Percentiles rank a stretch among this genome's conserved stretches.
Evolutionary conservation across 2,888 invertebrate genomes (phyloP).

Genomic region (Epinotia nisella): DNA sequence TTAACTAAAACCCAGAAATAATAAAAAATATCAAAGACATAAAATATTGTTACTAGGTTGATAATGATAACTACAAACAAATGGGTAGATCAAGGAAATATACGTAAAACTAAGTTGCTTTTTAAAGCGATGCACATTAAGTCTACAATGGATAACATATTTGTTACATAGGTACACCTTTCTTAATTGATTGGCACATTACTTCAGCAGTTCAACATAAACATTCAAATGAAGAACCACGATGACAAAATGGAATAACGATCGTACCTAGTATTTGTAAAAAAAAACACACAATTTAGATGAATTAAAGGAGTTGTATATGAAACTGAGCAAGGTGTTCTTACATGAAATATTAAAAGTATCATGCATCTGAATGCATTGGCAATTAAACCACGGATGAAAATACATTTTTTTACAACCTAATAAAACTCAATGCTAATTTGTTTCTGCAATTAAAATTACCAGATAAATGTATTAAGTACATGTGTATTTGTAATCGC

Average conservation of each 20-base stretch:
- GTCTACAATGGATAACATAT: no score
- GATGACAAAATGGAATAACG: no score
- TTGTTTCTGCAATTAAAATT: constrained; percentile 41
- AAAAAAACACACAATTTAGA: background rate
- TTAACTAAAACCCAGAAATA: no score
- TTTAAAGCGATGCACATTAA: no score
- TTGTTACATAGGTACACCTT: no score
- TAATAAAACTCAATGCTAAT: constrained; percentile 39
- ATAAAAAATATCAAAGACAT: no score
- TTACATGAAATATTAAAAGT: background rate
- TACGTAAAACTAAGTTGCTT: no score
- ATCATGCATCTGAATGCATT: background rate
- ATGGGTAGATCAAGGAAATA: no score
- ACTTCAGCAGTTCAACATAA: background rate
- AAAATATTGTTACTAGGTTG: no score
- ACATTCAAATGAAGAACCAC: no score
- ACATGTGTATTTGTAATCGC: constrained; percentile 30
- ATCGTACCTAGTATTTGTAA: background rate
- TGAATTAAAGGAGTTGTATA: background rate
- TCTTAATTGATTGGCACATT: background rate
- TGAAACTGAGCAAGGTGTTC: background rate
- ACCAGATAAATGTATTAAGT: constrained; percentile 37
- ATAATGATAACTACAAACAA: no score
- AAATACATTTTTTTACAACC: constrained; percentile 32
- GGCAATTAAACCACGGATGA: constrained; percentile 14